phyloP scores from a whole-genome alignment of 2,113 vertebrate species.

The Ailuropoda melanoleuca region DNA sequence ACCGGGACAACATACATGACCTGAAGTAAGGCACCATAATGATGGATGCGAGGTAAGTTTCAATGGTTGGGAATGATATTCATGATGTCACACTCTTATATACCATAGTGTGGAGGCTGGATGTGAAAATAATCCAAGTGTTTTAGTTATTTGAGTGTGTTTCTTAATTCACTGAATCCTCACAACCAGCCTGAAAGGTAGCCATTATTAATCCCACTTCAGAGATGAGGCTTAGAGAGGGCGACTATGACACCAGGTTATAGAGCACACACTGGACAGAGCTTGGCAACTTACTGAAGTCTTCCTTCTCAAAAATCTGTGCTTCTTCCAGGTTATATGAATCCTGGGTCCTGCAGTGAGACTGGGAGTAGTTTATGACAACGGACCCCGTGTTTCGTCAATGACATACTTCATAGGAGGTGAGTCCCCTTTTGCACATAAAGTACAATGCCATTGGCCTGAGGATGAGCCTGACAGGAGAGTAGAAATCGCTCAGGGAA shows the following conservation, averaged over 20 bases:
- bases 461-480: neutral
- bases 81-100: neutral
- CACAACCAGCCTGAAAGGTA: neutral
- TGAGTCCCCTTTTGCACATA: neutral
- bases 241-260: neutral
- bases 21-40: neutral
- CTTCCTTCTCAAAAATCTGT: neutral
- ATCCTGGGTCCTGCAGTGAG: neutral
- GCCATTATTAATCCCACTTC: neutral
- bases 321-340: neutral
- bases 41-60: neutral
- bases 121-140: neutral
- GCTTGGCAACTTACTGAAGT: neutral
- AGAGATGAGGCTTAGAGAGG: neutral
- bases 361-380: neutral
- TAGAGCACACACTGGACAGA: neutral
- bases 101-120: neutral
- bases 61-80: neutral
- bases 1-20: neutral
- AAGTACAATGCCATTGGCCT: neutral
- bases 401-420: neutral
- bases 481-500: neutral
- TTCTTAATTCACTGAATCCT: neutral
- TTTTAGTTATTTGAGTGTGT: neutral
- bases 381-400: neutral